Base-by-base conservation (phyloP, 2,888 invertebrate species). In the Drosophila gaucha region DNA sequence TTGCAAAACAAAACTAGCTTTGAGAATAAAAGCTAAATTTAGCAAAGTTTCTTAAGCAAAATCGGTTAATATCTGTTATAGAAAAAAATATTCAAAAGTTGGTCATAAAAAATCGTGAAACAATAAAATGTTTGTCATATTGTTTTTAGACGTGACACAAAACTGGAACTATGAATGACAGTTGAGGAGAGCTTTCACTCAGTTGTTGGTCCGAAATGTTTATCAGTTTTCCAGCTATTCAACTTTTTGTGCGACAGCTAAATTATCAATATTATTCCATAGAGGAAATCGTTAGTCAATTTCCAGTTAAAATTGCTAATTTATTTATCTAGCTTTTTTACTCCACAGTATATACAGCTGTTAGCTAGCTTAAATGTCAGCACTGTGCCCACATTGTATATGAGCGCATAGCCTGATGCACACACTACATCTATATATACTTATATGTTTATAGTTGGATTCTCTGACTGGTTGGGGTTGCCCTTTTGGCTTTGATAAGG, bases 401-500 rank as follows among this genome's bases (percentile, higher is more conserved):
- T 39, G 28, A 44, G 22, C 43, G 18, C 14, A 49, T 9, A 38
- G 14, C 30, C n/a, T 16, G 24, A 35, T 43, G 41, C 39, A 41
- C n/a, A 35, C 6, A 26, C n/a, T 16, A 16, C 26, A 51, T 30
- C 26, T 55, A 22, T 31, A 49, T 16, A 51, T 60, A 36, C 46
- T 46, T 54, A 26, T 10, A 54, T 72, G 73, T 60, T 68, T 69
- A 51, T 60, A 59, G 62, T 33, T 63, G 41, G 39, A 54, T 46
- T 39, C 22, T 33, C 49, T 35, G 38, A 41, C 52, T 33, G 31
- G 22, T 44, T 63, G 58, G 52, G 65, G 57, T 51, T 69, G 78
- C 62, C 74, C 78, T 78, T 71, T 70, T 63, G 74, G 51, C 50
- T 58, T 35, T 66, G 79, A 79, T 79, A 77, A 79, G 59, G 51